Base-by-base conservation (phyloP, 1,140 invertebrate species). In the Drosophila bifasciata region DNA sequence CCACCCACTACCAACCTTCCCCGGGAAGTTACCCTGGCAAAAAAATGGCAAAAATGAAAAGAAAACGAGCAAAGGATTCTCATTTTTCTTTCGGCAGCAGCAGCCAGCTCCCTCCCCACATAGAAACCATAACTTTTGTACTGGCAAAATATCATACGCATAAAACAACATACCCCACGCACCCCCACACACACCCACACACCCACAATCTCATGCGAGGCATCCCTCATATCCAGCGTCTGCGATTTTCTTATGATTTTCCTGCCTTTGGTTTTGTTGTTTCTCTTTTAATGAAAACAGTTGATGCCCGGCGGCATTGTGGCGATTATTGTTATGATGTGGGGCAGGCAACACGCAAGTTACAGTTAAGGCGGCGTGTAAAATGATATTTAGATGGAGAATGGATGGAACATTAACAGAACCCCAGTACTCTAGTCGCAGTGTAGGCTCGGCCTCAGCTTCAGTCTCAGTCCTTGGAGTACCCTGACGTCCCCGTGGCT, bases 301-400 rank as follows among this genome's bases (percentile, higher is more conserved):
- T 86, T 86, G 81, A 75, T 77, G 76, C 58, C 81, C 74, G 46
- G 77, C 68, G 81, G 81, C 81, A 86, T 67, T 86, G 86, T 85
- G 79, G 81, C 79, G 81, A 85, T 86, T 85, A 86, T 86, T 85
- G 77, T 85, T 85, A 85, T 85, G 80, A 81, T 86, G 83, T 86
- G 83, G 77, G 81, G 81, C 81, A 85, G 77, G 77, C 81, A 73
- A n/a, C n/a, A n/a, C n/a, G n/a, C 85, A 85, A 85, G 81, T 86
- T 85, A 68, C 77, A 76, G 81, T 85, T 85, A 86, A 80, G 86
- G 81, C 81, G 67, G 80, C 73, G 81, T 86, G 81, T 85, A 85
- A 85, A 85, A 85, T 86, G 86, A 85, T 85, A 85, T 85, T 85
- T 85, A 85, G 73, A 86, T 73, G 77, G 53, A 58, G 53, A 58